Base-by-base conservation (phyloP, 1,140 invertebrate species). In the Drosophila willistoni region DNA sequence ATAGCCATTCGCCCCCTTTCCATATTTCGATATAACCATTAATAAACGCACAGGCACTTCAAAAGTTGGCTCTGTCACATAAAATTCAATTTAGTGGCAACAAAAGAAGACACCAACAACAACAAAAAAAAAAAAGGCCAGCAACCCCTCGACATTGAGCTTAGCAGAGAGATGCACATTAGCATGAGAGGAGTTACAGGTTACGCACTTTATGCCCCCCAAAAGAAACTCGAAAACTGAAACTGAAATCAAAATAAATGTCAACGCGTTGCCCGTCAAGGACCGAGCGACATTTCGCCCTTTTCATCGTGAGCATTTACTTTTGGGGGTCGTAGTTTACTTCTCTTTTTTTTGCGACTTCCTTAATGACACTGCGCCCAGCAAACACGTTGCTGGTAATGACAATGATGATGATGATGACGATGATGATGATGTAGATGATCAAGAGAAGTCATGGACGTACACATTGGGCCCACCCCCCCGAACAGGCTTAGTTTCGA, bases 191-290 rank as follows among this genome's bases (percentile, higher is more conserved):
- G 14, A 39, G 79, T 64, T 67, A 64, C 68, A 77, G 71, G 74
- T 76, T 66, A 81, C 74, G 70, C 82, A 85, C 82, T 86, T 81
- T 22, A 22, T 51, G 44, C 44, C 44, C 44, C 17, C 17, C 56
- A 39, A 14, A n/a, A 87, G 19, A 25, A 22, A 87, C 84, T 89
- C 80, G 77, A 87, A 39, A 39, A 39, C 36, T 39, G 36, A 39
- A 77, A 73, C 80, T 89, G 84, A 78, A 87, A 87, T 87, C 84
- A 87, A 87, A 87, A 87, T 87, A 84, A 87, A 87, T 87, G 84
- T 87, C 84, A 89, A 83, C 83, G 69, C 56, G 69, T 73, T 71
- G 79, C 70, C 59, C 68, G 55, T 44, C 57, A 65, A 47, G 66
- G 41, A 42, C 55, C 62, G 3, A 39, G 34, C 34, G 34, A 36